Evolutionary conservation across 1,140 invertebrate genomes (phyloP), one percentile per base, ranked within the genome.

Genomic region (Apis cerana): DNA sequence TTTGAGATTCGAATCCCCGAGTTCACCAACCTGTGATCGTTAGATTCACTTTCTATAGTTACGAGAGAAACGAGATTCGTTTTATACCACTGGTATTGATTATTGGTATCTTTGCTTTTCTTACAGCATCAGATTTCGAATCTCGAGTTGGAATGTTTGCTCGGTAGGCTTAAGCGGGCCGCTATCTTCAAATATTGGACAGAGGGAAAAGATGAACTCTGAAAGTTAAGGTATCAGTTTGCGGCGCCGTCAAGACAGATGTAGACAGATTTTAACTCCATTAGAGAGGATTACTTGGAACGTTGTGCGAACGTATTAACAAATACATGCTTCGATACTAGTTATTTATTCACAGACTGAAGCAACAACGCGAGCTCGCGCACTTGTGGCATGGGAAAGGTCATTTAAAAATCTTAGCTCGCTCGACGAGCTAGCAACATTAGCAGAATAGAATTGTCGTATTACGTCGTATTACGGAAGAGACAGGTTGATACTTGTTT

Each of bases 371-470:
- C 81, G 75, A 62, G 23, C 77, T 52, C 62, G 75, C 68, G 87
- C 72, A 79, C 79, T 68, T 75, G 75, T 85, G 87, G 80, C 88
- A 91, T 91, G 90, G 89, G 90, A 91, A 91, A 91, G 90, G 90
- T 91, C 90, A 88, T 64, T 85, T 87, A 91, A 91, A 89, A 91
- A 90, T 87, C 80, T 68, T 69, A 43, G 67, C 83, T 88, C 79
- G 70, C 77, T 43, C 79, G 62, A 72, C 33, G 33, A 54, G 61
- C 81, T 70, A 12, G 23, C 69, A 54, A 12, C 62, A 80, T 85
- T 87, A 82, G 78, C 82, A 62, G 62, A 71, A 79, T 85, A 83
- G 87, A 88, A 85, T 83, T 72, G 80, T 88, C 75, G 75, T 43
- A 7, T 88, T 88, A 80, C 71, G 64, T 68, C 59, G 43, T 68